Evolutionary conservation across 2,113 vertebrate species (phyloP).

Genomic region (Cyphomyrus discorhynchus): DNA sequence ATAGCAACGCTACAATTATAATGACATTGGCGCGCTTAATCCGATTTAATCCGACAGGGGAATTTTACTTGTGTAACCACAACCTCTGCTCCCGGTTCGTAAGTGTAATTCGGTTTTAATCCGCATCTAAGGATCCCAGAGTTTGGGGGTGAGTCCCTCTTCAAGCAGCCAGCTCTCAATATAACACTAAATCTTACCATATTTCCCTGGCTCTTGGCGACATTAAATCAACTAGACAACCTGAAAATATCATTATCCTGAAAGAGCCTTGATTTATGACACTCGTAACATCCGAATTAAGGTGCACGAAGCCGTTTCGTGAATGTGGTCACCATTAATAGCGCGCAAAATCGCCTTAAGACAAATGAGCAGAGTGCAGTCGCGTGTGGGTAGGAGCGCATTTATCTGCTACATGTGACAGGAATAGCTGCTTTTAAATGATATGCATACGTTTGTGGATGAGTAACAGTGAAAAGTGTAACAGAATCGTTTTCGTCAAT

Average conservation of each 20-base stretch:
- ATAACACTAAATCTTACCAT: background rate
- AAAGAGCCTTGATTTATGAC: background rate
- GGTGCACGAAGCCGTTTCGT: background rate
- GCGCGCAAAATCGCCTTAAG: background rate
- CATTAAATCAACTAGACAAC: background rate
- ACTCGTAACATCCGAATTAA: background rate
- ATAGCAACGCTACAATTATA: conserved; percentile 37
- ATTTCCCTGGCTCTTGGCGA: background rate
- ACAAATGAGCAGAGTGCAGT: background rate
- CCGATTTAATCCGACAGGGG: conserved; percentile 54
- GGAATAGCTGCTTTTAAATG: background rate
- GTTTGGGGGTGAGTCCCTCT: background rate
- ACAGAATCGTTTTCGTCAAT: background rate
- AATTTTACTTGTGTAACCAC: conserved; percentile 49
- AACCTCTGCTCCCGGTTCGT: conserved; percentile 40
- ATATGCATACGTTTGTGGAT: background rate
- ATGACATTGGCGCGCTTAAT: conserved; percentile 60
- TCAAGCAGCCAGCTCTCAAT: no score
- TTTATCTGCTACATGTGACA: background rate
- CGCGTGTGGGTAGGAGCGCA: background rate
- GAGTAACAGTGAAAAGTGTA: background rate
- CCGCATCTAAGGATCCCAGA: conserved; percentile 59
- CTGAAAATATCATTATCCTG: conserved; percentile 7
- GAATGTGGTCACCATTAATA: background rate
- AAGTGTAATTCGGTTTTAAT: conserved; percentile 55